Base-by-base conservation (phyloP, 2,113 vertebrate species). In the Takifugu bimaculatus region DNA sequence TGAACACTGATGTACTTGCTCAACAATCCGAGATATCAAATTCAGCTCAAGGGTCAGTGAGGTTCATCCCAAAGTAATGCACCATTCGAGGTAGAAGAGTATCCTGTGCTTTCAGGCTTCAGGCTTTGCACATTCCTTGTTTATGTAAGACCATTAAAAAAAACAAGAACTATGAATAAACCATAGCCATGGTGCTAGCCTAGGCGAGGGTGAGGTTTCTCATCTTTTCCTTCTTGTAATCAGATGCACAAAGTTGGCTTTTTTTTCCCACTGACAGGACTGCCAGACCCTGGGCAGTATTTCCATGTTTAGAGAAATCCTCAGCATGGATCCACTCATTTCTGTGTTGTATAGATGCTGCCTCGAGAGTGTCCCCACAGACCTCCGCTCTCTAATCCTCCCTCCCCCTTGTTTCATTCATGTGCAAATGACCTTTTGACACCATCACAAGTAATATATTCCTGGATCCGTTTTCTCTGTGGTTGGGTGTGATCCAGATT, bases 11-110 rank as follows among this genome's bases (percentile, higher is more conserved):
- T 59, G 15, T 25, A 0, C 35, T 5, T 9, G 12, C 64, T 79
- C 72, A 63, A 61, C 79, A 76, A 81, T 74, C 67, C 60, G 52
- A 20, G 60, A 80, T 73, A 50, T 58, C 56, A 45, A 59, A 50
- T 54, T 70, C 45, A 54, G 61, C 42, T 57, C 60, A 47, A 4
- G 1, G 56, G 57, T 78, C 57, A 47, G 54, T 74, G 39, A 27
- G 14, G 51, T 43, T 48, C 27, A 45, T 59, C 45, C 32, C 1
- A 4, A 15, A 0, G 29, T 61, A 56, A 65, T 13, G 55, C 42
- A 47, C n/a, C 6, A 14, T 26, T 48, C 57, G 13, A 48, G 10
- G 29, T 48, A 54, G 35, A 67, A 60, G 35, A 54, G 13, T 55
- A 54, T 70, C 51, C 57, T 65, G 27, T 1, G 1, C 47, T 52